These are phyloP conservation scores for Ctenosaura bakeri DNA, from an alignment of 2,797 vertebrate genomes.

Conservation along the genomic window DNA sequence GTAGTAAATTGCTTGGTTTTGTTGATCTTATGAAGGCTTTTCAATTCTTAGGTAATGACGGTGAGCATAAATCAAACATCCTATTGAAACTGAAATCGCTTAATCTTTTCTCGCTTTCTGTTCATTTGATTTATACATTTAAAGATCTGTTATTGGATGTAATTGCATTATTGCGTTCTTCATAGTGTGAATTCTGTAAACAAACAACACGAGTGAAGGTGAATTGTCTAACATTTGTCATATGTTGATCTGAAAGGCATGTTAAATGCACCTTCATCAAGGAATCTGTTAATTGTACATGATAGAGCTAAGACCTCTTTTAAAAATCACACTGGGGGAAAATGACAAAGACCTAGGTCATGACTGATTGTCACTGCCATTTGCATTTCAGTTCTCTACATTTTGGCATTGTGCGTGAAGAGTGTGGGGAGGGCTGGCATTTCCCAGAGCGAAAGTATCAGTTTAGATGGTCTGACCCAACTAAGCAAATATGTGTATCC, in stretches of 20 bases:
- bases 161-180: conserved; percentile 55
- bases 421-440: neutral
- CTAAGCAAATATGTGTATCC: conserved; percentile 11
- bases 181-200: conserved; percentile 46
- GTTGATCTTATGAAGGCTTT: conserved; percentile 61
- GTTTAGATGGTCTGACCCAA: neutral
- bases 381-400: rapidly evolving
- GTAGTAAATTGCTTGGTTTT: conserved; percentile 67
- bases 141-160: conserved; percentile 53
- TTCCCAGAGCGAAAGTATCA: neutral
- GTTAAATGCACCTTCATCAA: neutral
- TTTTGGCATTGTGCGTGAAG: neutral
- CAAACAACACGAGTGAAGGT: conserved; percentile 42
- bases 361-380: neutral
- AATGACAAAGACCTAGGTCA: neutral
- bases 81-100: conserved; percentile 59
- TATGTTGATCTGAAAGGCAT: neutral
- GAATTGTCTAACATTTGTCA: conserved; percentile 28
- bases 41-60: conserved; percentile 59
- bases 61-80: conserved; percentile 65
- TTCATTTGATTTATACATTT: conserved; percentile 58
- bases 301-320: neutral
- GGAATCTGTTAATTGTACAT: neutral
- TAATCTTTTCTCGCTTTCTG: conserved; percentile 36
- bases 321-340: neutral